Evolutionary conservation across 2,888 invertebrate genomes (phyloP).

Genomic region (Drosophila acutilabella): DNA sequence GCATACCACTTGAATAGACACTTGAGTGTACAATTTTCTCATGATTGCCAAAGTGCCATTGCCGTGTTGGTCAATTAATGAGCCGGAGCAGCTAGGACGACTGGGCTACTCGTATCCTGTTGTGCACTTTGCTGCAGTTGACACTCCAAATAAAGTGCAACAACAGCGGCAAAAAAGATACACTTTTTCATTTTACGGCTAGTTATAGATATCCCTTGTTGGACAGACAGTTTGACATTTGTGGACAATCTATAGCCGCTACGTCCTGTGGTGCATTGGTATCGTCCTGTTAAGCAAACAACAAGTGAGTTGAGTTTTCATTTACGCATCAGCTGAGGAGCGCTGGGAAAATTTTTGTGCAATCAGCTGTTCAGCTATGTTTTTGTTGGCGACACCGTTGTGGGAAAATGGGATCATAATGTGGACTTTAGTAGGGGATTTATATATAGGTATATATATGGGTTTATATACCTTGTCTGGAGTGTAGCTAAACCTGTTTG

Average conservation of each 20-base stretch:
- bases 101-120: constrained; percentile 58
- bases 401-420: constrained; percentile 66
- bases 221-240: constrained; percentile 77
- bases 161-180: constrained; percentile 61
- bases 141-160: constrained; percentile 79
- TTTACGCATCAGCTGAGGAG: constrained; percentile 60
- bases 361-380: constrained; percentile 71
- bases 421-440: constrained; percentile 28
- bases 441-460: not conserved
- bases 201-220: constrained; percentile 77
- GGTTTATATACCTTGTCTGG: constrained; percentile 30
- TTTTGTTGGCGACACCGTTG: constrained; percentile 52
- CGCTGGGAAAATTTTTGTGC: constrained; percentile 75
- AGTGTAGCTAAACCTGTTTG: constrained; percentile 77
- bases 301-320: constrained; percentile 52
- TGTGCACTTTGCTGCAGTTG: constrained; percentile 70
- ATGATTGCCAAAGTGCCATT: constrained; percentile 68
- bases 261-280: constrained; percentile 64
- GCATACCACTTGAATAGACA: constrained; percentile 73
- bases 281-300: constrained; percentile 71
- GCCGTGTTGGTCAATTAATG: constrained; percentile 75
- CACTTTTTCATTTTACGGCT: constrained; percentile 66
- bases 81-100: constrained; percentile 26
- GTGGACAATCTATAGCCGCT: constrained; percentile 64
- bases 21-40: constrained; percentile 73